These are phyloP conservation scores for Jacana jacana DNA, from an alignment of 2,113 vertebrate species.

Conservation along the genomic window DNA sequence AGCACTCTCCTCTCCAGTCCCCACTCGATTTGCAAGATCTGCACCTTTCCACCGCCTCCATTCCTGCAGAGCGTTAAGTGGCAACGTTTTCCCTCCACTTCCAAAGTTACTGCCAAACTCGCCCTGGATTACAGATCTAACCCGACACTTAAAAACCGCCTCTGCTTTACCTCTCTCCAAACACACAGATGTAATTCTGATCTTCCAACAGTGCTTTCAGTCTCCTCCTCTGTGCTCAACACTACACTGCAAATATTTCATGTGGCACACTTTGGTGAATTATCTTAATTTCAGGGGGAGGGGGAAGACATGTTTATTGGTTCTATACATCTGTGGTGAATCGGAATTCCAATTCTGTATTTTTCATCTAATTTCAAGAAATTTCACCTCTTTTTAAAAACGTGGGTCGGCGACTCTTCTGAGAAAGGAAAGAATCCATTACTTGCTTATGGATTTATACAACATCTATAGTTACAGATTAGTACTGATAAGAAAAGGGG, in stretches of 20 bases:
- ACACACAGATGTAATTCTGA: not conserved
- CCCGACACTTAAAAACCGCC: not conserved
- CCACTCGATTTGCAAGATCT: not conserved
- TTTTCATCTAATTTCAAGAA: not conserved
- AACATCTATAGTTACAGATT: not conserved
- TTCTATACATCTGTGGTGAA: not conserved
- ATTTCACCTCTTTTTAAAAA: not conserved
- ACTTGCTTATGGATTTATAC: not conserved
- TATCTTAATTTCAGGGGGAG: not conserved
- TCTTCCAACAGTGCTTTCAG: not conserved
- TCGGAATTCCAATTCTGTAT: not conserved
- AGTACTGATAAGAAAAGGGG: not conserved
- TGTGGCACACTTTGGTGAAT: not conserved
- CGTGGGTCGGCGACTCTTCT: not conserved
- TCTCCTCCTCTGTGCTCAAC: not conserved
- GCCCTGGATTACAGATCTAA: not conserved
- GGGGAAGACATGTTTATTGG: not conserved
- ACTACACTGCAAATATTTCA: not conserved
- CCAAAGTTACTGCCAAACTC: not conserved
- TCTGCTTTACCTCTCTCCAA: not conserved
- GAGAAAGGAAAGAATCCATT: not conserved
- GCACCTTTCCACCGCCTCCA: not conserved
- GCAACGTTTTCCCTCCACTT: not conserved
- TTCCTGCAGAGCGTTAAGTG: not conserved
- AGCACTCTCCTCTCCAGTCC: not conserved